Evolutionary conservation across 1,140 invertebrate species (phyloP), one percentile per base, ranked within the genome.

Genomic region (Sogatella furcifera): DNA sequence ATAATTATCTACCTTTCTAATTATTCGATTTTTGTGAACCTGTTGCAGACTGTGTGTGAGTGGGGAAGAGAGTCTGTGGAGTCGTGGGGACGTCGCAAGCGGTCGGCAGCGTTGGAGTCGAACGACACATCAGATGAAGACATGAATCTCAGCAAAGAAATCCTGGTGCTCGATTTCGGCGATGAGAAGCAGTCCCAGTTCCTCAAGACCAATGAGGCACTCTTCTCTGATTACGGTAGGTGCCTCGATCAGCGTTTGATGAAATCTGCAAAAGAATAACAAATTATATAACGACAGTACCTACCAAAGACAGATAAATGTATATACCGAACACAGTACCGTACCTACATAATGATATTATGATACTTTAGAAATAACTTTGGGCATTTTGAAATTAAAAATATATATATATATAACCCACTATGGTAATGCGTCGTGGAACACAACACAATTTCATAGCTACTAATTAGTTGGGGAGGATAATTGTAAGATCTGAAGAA

Each of bases 111-210:
- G 13, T 13, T 38, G 34, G 69, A 66, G 53, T 67, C 78, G 69
- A 62, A 75, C 62, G 77, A 78, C 54, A 82, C 79, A 38, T 82
- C 79, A 66, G 84, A 86, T 63, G 83, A 87, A 49, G 89, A 95
- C 71, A 94, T 95, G 89, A 95, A 92, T 59, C 80, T 96, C 31
- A 94, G 91, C 8, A 91, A 94, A 71, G 92, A 96, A 74, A 95
- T 95, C 70, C 76, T 95, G 5, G 92, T 95, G 5, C 76, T 95
- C 17, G 92, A 95, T 74, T 89, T 92, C 68, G 90, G 90, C 21
- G 91, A 94, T 74, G 89, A 93, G 53, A 89, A 91, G 68, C 87
- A 86, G 65, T 83, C 83, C 1, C 86, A 90, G 53, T 90, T 85
- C 71, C 77, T 90, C 34, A 85, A 86, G 69, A 86, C 80, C 43